These are phyloP conservation scores for Drosophila auraria DNA, from an alignment of 1,140 invertebrate genomes.

Conservation along the genomic window DNA sequence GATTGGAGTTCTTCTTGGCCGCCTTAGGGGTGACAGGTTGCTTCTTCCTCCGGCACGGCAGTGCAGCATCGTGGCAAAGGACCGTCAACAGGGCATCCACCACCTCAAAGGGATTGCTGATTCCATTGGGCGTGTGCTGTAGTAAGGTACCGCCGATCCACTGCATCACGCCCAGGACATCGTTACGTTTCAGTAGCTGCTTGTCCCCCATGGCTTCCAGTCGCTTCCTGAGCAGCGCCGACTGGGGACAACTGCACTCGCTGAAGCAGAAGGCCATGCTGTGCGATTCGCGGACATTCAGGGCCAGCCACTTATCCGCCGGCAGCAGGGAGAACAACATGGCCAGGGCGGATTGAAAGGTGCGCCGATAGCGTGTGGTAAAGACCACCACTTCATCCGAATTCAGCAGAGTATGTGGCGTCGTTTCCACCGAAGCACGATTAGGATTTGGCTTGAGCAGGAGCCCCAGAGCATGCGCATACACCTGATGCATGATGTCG, in stretches of 20 bases:
- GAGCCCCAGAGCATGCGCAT: conserved; percentile 87
- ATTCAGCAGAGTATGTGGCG: conserved; percentile 73
- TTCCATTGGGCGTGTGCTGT: conserved; percentile 87
- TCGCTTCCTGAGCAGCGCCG: conserved; percentile 85
- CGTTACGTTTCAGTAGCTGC: conserved; percentile 86
- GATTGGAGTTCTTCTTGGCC: conserved; percentile 57
- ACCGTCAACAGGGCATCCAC: conserved; percentile 93
- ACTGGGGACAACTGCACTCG: conserved; percentile 92
- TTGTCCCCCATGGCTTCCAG: conserved; percentile 51
- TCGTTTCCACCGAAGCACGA: conserved; percentile 54
- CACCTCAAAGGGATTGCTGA: conserved; percentile 89
- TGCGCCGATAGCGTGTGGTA: conserved; percentile 93
- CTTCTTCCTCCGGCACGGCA: conserved; percentile 88
- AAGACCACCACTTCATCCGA: conserved; percentile 90
- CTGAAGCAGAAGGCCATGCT: conserved; percentile 94
- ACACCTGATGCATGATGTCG: conserved; percentile 89
- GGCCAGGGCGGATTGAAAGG: conserved; percentile 94
- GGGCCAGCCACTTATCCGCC: conserved; percentile 83
- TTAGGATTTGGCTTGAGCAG: conserved; percentile 56
- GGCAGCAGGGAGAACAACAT: conserved; percentile 91
- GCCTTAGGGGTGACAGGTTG: conserved; percentile 28
- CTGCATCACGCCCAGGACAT: conserved; percentile 86
- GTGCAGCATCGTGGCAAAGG: conserved; percentile 91
- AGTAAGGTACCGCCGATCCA: conserved; percentile 88
- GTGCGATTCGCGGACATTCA: conserved; percentile 89